phyloP scores from a whole-genome alignment of 2,113 vertebrate species.

The Procavia capensis region DNA sequence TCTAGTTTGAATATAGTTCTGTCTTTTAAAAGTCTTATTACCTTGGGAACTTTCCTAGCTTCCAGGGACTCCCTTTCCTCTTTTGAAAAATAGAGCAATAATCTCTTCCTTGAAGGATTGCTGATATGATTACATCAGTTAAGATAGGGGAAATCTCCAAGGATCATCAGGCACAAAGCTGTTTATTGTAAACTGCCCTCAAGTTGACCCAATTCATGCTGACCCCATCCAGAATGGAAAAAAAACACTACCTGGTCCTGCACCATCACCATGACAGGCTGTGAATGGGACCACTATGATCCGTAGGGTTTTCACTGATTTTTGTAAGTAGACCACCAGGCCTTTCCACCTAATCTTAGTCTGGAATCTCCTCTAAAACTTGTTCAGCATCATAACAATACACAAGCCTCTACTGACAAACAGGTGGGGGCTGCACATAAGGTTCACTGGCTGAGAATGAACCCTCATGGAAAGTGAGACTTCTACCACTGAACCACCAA shows the following conservation, averaged over 20 bases:
- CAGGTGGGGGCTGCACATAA: neutral
- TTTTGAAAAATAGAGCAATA: neutral
- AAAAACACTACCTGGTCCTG: neutral
- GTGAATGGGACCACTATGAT: neutral
- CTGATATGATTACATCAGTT: neutral
- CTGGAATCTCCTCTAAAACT: neutral
- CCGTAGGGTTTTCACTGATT: neutral
- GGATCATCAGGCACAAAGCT: neutral
- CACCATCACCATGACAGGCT: neutral
- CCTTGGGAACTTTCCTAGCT: neutral
- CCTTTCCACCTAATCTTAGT: neutral
- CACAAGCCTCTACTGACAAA: neutral
- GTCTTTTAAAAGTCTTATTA: neutral
- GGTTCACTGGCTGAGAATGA: neutral
- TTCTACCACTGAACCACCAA: neutral
- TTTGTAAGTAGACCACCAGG: neutral
- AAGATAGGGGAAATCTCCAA: neutral
- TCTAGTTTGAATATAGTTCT: neutral
- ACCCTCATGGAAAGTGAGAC: neutral
- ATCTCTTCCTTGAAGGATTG: conserved; percentile 16
- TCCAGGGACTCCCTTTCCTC: neutral
- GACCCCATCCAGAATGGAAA: neutral
- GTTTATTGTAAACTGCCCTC: neutral
- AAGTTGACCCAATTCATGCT: neutral
- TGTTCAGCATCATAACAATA: neutral